Evolutionary conservation across 2,888 invertebrate genomes (phyloP).

Genomic region (Acleris literana): DNA sequence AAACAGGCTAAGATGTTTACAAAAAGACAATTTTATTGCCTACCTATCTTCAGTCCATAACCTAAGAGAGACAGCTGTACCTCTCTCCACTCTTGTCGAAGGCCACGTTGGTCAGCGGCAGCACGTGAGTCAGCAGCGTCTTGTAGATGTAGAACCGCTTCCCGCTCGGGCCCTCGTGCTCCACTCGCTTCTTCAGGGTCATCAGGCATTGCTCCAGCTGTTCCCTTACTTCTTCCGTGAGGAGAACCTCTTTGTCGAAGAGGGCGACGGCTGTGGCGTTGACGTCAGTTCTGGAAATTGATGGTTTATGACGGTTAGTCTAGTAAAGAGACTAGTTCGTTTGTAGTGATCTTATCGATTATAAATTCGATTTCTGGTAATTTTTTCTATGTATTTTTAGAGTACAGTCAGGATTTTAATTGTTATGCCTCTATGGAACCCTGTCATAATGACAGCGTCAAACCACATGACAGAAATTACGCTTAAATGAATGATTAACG

Average conservation of each 20-base stretch:
- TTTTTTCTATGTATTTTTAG: too few species aligned
- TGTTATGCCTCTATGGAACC: too few species aligned
- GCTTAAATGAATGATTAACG: too few species aligned
- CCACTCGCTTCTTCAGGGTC: constrained; percentile 85
- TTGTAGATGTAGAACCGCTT: constrained; percentile 87
- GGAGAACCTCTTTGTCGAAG: constrained; percentile 78
- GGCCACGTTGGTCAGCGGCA: constrained; percentile 89
- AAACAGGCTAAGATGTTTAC: too few species aligned
- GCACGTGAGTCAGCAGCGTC: constrained; percentile 86
- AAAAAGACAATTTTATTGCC: too few species aligned
- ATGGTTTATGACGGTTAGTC: neutral
- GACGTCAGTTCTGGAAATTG: constrained; percentile 77
- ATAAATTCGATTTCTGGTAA: too few species aligned
- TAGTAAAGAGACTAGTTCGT: neutral
- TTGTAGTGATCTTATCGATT: too few species aligned
- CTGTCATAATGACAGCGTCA: too few species aligned
- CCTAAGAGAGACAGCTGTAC: constrained; percentile 51
- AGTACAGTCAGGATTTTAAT: too few species aligned
- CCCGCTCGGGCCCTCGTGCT: constrained; percentile 82
- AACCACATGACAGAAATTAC: too few species aligned
- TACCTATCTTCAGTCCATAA: too few species aligned
- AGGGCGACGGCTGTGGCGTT: constrained; percentile 79
- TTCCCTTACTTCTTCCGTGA: constrained; percentile 82
- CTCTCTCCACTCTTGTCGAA: constrained; percentile 87
- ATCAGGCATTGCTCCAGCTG: constrained; percentile 85